Evolutionary conservation across 1,140 invertebrate species (phyloP), one percentile per base, ranked within the genome.

Genomic region (Physella acuta): DNA sequence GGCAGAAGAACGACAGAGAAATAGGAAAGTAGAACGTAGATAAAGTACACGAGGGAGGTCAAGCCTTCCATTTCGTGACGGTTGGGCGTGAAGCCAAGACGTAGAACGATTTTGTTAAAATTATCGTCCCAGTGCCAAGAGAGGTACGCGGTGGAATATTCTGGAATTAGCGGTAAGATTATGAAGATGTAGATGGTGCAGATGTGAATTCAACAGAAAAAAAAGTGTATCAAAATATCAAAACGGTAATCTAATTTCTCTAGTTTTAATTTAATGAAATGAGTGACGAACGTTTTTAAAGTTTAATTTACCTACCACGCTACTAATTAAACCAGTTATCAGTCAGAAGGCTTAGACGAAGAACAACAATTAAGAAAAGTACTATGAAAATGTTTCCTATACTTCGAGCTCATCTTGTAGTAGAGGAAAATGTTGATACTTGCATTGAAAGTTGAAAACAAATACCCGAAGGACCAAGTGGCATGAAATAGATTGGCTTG

Each of bases 401-500:
- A 56, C 17, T 28, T 56, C 1, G 53, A 56, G 17, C 53, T 56
- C 53, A 56, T 56, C 3, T 56, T 56, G 53, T 56, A 56, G 53
- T n/a, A n/a, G n/a, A n/a, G n/a, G n/a, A n/a, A n/a, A n/a, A n/a
- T n/a, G n/a, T n/a, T n/a, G n/a, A n/a, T 56, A 56, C 5, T 30
- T 56, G n/a, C 33, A 56, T 56, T 11, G 4, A 56, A 30, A 28
- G 53, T 31, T 56, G 28, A 26, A 16, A 56, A 17, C 2, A 28
- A 3, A 1, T 5, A 4, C 3, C 28, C 8, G 24, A 56, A 31
- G 20, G 53, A 11, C 53, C 53, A 56, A 17, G 33, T 11, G 3
- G 33, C 28, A 1, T 3, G 3, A 31, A 56, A 56, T 1, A 31
- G 28, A 31, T 56, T 56, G 4, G 53, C 28, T 14, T 8, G 24